Evolutionary conservation across 2,797 vertebrate species (phyloP).

Genomic region (Gallirallus australis): DNA sequence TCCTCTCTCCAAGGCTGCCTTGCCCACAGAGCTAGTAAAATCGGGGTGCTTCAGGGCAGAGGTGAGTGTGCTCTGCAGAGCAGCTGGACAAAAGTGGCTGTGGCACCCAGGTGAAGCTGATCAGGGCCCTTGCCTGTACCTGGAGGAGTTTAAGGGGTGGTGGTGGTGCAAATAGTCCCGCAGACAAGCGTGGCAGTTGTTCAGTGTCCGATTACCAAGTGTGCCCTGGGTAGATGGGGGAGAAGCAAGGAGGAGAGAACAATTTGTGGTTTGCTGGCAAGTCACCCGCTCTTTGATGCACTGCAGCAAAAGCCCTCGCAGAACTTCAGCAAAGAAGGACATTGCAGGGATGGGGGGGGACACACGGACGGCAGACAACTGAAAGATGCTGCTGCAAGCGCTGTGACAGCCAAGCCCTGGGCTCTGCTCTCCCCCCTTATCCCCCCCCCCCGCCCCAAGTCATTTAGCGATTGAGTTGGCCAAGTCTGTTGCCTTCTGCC

Average conservation of each 20-base stretch:
- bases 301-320: conserved; percentile 53
- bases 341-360: not conserved
- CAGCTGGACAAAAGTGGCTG: fast-evolving
- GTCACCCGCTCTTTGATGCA: conserved; percentile 57
- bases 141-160: not conserved
- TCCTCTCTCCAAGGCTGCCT: not conserved
- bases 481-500: not conserved
- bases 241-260: not conserved
- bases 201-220: fast-evolving
- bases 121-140: not conserved
- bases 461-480: conserved; percentile 28
- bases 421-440: not conserved
- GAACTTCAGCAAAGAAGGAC: conserved; percentile 38
- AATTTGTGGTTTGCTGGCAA: conserved; percentile 25
- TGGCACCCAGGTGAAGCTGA: not conserved
- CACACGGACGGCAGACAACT: not conserved
- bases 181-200: not conserved
- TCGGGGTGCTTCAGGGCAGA: not conserved
- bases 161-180: not conserved
- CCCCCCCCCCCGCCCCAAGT: not conserved
- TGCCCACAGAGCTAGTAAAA: not conserved
- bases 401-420: conserved; percentile 24
- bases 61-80: not conserved
- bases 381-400: conserved; percentile 61
- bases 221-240: not conserved